Conservation (phyloP, 64 coral and sea anemone species). For the Trachythela sp. region DNA sequence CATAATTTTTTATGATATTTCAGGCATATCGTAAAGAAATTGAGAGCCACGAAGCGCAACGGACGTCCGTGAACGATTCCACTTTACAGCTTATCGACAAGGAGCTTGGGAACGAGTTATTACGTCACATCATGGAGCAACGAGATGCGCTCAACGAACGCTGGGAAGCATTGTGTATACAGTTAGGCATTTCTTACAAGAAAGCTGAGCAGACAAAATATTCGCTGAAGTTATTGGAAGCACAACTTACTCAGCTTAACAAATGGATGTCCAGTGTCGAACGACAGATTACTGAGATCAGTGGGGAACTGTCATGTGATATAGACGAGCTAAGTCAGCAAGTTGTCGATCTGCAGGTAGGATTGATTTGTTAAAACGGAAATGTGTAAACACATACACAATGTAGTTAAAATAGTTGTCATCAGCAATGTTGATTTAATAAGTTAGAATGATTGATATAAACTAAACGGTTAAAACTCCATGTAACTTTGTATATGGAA, state of each 20-base stretch:
- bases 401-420: no score
- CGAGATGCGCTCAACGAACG: constrained; percentile 84
- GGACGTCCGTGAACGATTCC: constrained; percentile 69
- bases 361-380: not conserved
- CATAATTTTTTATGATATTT: not conserved
- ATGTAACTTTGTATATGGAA: no score
- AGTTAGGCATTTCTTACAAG: constrained; percentile 93
- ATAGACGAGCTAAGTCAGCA: constrained; percentile 63
- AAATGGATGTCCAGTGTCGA: constrained; percentile 84
- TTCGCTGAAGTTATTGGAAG: constrained; percentile 74
- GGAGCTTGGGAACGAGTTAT: constrained; percentile 56
- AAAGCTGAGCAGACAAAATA: constrained; percentile 95
- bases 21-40: constrained; percentile 90
- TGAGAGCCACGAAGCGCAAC: constrained; percentile 69
- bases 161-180: constrained; percentile 88
- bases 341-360: constrained; percentile 71
- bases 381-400: no score
- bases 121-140: constrained; percentile 59
- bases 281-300: constrained; percentile 46
- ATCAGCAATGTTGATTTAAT: no score
- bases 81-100: constrained; percentile 82
- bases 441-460: no score
- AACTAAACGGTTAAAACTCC: no score
- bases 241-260: constrained; percentile 83
- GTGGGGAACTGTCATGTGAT: constrained; percentile 52